Percentiles rank a stretch among this genome's conserved stretches.
Conservation (phyloP, 2,797 vertebrate species). For the Sebastes ruberrimus region DNA sequence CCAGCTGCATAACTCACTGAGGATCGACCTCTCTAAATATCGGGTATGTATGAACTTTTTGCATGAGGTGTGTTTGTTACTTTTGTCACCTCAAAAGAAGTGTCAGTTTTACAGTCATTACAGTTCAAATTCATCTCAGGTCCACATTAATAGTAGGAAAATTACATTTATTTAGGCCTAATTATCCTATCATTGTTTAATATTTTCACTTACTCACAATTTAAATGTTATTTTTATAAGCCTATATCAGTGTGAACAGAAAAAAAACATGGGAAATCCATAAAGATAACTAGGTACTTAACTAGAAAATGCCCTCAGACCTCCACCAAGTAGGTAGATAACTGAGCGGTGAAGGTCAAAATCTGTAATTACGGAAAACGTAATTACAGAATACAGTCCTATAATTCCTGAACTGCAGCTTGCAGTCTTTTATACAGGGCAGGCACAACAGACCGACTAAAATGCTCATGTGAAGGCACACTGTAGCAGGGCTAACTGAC, state of each 20-base stretch:
- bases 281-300: not conserved
- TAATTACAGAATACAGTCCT: not conserved
- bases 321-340: not conserved
- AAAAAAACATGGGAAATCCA: not conserved
- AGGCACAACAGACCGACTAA: not conserved
- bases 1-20: conserved; percentile 96
- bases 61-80: not conserved
- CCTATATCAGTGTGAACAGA: not conserved
- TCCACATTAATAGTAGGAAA: not conserved
- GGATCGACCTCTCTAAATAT: conserved; percentile 98
- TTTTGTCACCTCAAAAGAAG: not conserved
- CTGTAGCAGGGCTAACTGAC: no score
- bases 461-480: not conserved
- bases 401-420: not conserved
- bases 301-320: not conserved
- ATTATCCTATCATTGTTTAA: not conserved
- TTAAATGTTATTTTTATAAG: not conserved
- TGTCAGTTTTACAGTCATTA: not conserved
- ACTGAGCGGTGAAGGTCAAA: not conserved
- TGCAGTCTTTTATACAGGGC: not conserved
- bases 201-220: not conserved
- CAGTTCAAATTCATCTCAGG: not conserved
- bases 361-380: not conserved
- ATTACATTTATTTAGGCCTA: not conserved
- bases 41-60: conserved; percentile 85